phyloP scores from a whole-genome alignment of 2,888 invertebrate species.

The Tenthredo distinguenda region DNA sequence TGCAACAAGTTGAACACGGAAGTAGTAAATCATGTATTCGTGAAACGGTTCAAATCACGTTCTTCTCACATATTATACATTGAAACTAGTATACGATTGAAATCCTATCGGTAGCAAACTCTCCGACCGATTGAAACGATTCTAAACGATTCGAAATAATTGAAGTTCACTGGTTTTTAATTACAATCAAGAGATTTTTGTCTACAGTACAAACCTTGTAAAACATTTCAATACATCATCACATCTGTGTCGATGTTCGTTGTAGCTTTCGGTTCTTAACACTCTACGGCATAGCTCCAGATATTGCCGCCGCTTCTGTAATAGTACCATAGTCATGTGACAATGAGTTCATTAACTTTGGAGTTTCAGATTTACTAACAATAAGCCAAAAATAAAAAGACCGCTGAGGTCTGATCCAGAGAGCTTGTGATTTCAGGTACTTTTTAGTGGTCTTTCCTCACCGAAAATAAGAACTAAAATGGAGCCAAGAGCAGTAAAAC shows the following conservation, averaged over 20 bases:
- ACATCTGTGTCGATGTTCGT: conserved; percentile 88
- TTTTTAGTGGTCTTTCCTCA: neutral
- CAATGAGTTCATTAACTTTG: neutral
- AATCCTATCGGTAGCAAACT: too few relatives aligned
- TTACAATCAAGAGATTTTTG: too few relatives aligned
- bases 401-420: neutral
- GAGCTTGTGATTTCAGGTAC: neutral
- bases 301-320: conserved; percentile 88
- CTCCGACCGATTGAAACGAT: too few relatives aligned
- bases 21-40: neutral
- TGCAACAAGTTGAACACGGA: conserved; percentile 62
- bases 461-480: neutral
- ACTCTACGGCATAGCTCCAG: conserved; percentile 89
- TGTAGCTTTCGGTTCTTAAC: conserved; percentile 90
- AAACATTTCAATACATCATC: conserved; percentile 92
- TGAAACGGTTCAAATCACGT: neutral
- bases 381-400: neutral
- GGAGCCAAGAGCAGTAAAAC: neutral
- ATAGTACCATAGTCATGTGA: neutral
- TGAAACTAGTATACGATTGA: too few relatives aligned
- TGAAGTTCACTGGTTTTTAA: too few relatives aligned
- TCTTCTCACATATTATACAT: neutral
- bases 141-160: too few relatives aligned
- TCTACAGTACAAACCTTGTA: conserved; percentile 78
- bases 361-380: neutral